These are phyloP conservation scores for Dryocosmus kuriphilus DNA, from an alignment of 2,888 invertebrate species.

Conservation along the genomic window DNA sequence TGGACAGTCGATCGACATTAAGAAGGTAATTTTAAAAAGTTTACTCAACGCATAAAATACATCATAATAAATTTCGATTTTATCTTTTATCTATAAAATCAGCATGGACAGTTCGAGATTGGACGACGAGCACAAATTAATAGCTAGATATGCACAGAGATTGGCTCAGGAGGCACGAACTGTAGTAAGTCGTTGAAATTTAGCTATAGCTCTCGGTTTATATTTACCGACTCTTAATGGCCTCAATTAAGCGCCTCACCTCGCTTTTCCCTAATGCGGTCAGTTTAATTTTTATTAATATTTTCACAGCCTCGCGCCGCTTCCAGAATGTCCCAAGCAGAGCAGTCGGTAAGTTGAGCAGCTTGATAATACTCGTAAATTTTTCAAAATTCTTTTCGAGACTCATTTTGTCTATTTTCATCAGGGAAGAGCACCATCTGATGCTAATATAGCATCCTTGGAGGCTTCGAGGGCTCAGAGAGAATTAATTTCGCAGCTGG, in stretches of 20 bases:
- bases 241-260: background rate
- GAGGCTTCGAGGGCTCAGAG: constrained; percentile 94
- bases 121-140: constrained; percentile 97
- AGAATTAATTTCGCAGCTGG: constrained; percentile 94
- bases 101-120: constrained; percentile 75
- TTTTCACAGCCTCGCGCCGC: constrained; percentile 70
- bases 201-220: constrained; percentile 4
- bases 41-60: background rate
- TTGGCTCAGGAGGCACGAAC: constrained; percentile 94
- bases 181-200: constrained; percentile 76
- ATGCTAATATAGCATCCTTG: constrained; percentile 85
- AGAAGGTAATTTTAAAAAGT: constrained; percentile 76
- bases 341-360: constrained; percentile 71
- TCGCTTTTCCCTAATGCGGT: background rate
- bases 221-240: constrained; percentile 5
- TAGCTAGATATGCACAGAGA: constrained; percentile 97
- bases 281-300: constrained; percentile 39
- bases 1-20: constrained; percentile 84
- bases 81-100: constrained; percentile 44
- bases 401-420: constrained; percentile 42
- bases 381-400: background rate
- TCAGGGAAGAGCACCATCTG: constrained; percentile 85
- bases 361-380: background rate
- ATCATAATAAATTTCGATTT: background rate
- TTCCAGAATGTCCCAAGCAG: constrained; percentile 74